Evolutionary conservation across 2,888 invertebrate species (phyloP).

Genomic region (Rhingia campestris): DNA sequence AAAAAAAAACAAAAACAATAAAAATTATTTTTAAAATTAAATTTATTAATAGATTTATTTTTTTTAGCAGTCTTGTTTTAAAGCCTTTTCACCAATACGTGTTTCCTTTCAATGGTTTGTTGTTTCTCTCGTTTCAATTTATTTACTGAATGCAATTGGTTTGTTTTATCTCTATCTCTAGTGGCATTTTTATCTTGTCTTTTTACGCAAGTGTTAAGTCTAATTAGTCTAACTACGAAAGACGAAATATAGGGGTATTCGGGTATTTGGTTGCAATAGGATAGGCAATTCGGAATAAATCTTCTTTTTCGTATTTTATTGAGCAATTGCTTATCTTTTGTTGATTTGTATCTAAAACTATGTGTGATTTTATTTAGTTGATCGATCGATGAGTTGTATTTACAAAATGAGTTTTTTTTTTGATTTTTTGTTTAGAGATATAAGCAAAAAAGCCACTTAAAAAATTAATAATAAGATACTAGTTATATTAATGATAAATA

Average conservation of each 20-base stretch:
- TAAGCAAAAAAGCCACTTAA: slow-evolving; percentile 29
- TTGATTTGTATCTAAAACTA: slow-evolving; percentile 4
- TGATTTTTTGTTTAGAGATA: slow-evolving; percentile 11
- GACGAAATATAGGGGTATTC: slow-evolving; percentile 8
- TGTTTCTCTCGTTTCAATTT: slow-evolving; percentile 5
- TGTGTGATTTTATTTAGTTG: slow-evolving; percentile 32
- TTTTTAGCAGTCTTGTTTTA: slow-evolving; percentile 63
- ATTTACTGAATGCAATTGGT: slow-evolving; percentile 12
- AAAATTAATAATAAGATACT: background rate
- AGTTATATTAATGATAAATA: slow-evolving; percentile 24
- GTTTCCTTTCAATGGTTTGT: slow-evolving; percentile 12
- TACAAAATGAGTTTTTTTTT: slow-evolving; percentile 48
- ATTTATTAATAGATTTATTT: slow-evolving; percentile 21
- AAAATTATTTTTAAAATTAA: slow-evolving; percentile 15
- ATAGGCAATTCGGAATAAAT: slow-evolving; percentile 39
- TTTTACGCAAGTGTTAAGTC: slow-evolving; percentile 44
- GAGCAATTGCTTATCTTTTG: slow-evolving; percentile 42
- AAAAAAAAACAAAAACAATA: slow-evolving; percentile 11
- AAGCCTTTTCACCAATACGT: slow-evolving; percentile 49
- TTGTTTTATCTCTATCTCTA: slow-evolving; percentile 22
- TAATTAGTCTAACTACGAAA: slow-evolving; percentile 46
- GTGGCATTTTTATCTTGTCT: slow-evolving; percentile 55
- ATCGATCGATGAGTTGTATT: slow-evolving; percentile 53
- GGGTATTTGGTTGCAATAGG: background rate
- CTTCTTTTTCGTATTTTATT: slow-evolving; percentile 35